These are phyloP conservation scores for Pseudopipra pipra DNA, from an alignment of 2,113 vertebrate species.

Conservation along the genomic window DNA sequence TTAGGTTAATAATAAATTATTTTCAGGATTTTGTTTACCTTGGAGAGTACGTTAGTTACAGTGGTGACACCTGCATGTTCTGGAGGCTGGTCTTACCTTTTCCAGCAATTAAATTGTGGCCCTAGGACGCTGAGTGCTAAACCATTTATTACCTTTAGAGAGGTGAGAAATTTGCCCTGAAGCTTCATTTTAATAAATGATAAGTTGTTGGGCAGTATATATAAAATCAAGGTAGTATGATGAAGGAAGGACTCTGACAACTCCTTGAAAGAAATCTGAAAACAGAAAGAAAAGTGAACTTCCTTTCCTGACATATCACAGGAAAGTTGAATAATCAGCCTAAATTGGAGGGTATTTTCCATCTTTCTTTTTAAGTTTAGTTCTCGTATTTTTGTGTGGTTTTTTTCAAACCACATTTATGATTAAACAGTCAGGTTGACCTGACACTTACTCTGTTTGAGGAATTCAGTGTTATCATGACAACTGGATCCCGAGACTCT, in stretches of 20 bases:
- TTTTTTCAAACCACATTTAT: rapidly evolving
- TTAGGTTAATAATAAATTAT: background rate
- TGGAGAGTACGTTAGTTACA: background rate
- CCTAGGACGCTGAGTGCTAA: background rate
- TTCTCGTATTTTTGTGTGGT: background rate
- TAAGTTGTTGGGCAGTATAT: background rate
- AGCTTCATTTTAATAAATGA: background rate
- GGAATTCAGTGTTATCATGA: background rate
- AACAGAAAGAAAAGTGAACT: background rate
- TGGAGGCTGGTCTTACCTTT: background rate
- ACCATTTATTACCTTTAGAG: background rate
- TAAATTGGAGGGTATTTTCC: background rate
- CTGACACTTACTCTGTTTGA: background rate
- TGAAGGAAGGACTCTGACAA: background rate
- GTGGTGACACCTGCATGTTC: background rate
- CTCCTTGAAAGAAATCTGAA: background rate
- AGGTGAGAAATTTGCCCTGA: background rate
- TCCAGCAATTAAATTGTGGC: background rate
- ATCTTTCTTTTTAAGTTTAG: background rate
- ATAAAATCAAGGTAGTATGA: background rate
- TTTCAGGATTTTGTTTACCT: constrained; percentile 33
- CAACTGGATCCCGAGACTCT: background rate
- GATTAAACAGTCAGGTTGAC: background rate
- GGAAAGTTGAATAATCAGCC: background rate
- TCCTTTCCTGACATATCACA: background rate